A percentile compares a stretch with the other conserved stretches of the same genome.
Evolutionary conservation across 2,797 vertebrate genomes (phyloP).

Genomic region (Orientallactaga sibirica): DNA sequence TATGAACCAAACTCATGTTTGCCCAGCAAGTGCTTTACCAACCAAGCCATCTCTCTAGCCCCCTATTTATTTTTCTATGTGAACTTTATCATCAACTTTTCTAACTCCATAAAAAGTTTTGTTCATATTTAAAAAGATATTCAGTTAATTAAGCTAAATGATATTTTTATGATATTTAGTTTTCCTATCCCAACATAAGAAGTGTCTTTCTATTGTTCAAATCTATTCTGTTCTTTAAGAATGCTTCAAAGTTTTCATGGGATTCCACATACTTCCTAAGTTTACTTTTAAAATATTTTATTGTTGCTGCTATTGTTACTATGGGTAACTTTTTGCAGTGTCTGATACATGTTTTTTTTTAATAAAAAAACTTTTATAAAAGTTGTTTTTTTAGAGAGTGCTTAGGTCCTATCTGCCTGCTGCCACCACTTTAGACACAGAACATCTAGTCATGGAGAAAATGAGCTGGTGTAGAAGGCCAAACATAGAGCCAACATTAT

Average conservation of each 20-base stretch:
- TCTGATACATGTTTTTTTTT: background rate
- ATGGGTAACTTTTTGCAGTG: slow-evolving; percentile 5
- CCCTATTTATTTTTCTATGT: slow-evolving; percentile 27
- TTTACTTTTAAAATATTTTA: slow-evolving; percentile 36
- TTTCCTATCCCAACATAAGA: background rate
- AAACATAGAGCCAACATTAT: too few relatives aligned
- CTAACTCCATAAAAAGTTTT: slow-evolving; percentile 31
- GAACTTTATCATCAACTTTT: slow-evolving; percentile 49
- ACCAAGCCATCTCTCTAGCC: too few relatives aligned
- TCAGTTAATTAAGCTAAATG: background rate
- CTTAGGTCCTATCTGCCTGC: too few relatives aligned
- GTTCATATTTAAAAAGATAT: background rate
- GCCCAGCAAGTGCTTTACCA: too few relatives aligned
- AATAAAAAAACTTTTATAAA: background rate
- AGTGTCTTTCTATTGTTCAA: background rate
- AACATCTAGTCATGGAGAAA: too few relatives aligned
- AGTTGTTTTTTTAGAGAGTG: background rate
- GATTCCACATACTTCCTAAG: background rate
- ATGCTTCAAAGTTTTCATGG: slow-evolving; percentile 43
- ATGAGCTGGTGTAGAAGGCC: too few relatives aligned
- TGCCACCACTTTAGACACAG: too few relatives aligned
- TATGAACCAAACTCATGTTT: too few relatives aligned
- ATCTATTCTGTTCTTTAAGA: slow-evolving; percentile 26
- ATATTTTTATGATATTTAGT: background rate
- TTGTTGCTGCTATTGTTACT: slow-evolving; percentile 4